phyloP scores from a whole-genome alignment of 2,797 vertebrate species.

The Tapera naevia region DNA sequence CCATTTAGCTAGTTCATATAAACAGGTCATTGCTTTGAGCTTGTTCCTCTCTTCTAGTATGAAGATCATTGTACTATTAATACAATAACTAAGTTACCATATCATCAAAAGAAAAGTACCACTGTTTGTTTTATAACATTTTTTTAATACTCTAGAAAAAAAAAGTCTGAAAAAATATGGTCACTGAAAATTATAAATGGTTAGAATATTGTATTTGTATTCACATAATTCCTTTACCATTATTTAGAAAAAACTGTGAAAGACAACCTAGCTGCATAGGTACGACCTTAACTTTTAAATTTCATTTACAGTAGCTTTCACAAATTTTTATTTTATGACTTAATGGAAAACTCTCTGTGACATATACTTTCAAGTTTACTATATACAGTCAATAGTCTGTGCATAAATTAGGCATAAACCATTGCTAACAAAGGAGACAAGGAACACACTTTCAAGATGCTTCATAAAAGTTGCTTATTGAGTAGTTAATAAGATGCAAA shows the following conservation, averaged over 20 bases:
- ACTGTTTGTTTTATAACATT: background rate
- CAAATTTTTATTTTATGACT: background rate
- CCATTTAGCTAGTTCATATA: background rate
- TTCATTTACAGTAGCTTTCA: background rate
- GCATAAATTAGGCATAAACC: background rate
- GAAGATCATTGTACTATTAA: background rate
- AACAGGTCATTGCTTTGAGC: background rate
- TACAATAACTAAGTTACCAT: background rate
- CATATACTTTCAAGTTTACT: background rate
- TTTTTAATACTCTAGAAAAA: background rate
- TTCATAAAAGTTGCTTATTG: background rate
- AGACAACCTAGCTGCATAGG: background rate
- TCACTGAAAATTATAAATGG: background rate
- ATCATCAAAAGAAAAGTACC: background rate
- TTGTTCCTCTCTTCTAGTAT: background rate
- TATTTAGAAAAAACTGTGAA: background rate
- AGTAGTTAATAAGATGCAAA: background rate
- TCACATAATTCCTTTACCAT: background rate
- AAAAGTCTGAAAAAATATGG: background rate
- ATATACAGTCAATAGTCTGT: background rate
- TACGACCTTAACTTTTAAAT: background rate
- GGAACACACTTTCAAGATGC: background rate
- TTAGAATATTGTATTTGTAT: background rate
- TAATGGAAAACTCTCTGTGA: background rate
- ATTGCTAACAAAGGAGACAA: background rate